These are phyloP conservation scores for Rhineura floridana DNA, from an alignment of 2,113 vertebrate species.

Conservation along the genomic window DNA sequence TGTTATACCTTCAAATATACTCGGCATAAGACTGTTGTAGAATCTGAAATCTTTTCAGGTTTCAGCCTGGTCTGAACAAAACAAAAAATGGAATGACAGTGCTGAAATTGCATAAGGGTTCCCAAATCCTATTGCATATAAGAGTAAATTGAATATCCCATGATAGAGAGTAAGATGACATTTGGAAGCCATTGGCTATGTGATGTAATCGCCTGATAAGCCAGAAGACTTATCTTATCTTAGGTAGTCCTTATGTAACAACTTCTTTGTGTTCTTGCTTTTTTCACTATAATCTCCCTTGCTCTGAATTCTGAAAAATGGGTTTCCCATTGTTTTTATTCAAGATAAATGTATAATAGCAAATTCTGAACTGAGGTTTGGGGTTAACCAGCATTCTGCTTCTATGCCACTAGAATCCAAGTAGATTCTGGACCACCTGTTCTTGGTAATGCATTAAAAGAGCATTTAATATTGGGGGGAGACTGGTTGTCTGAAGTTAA, in stretches of 20 bases:
- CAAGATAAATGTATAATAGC: constrained; percentile 11
- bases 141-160: constrained; percentile 48
- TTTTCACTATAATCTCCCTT: constrained; percentile 42
- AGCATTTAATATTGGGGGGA: neutral
- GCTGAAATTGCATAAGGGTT: neutral
- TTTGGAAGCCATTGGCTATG: constrained; percentile 62
- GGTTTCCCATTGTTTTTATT: neutral
- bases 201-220: constrained; percentile 55
- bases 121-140: neutral
- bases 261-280: constrained; percentile 75
- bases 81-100: neutral
- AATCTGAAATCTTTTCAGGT: neutral
- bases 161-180: constrained; percentile 61
- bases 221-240: neutral
- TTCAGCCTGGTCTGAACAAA: neutral
- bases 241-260: constrained; percentile 77
- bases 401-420: neutral
- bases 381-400: neutral
- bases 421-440: neutral
- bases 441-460: neutral
- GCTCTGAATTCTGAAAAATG: constrained; percentile 26
- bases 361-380: constrained; percentile 1
- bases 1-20: neutral
- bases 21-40: neutral
- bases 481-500: too few relatives aligned